These are phyloP conservation scores for Mesocentrotus franciscanus DNA, from an alignment of 53 echinoderm and acorn worm genomes.

Conservation along the genomic window DNA sequence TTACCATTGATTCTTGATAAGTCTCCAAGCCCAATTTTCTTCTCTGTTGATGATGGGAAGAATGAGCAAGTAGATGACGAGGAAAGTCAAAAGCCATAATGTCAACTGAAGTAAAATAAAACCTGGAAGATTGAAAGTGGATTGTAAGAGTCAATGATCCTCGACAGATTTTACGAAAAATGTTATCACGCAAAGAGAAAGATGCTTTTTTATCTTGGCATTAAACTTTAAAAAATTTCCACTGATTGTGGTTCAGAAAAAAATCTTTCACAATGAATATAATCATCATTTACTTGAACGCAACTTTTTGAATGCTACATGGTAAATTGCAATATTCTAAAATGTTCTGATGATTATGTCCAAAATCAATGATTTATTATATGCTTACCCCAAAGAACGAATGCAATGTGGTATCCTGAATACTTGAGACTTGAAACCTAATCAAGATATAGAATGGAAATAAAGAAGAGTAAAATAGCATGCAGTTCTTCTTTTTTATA, in stretches of 20 bases:
- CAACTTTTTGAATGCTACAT: too few relatives aligned
- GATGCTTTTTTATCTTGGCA: too few relatives aligned
- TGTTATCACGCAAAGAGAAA: too few relatives aligned
- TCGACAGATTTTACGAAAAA: too few relatives aligned
- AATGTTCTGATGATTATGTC: neutral
- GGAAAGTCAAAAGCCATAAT: constrained; percentile 70
- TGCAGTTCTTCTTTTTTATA: too few relatives aligned
- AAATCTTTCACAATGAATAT: too few relatives aligned
- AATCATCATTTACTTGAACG: too few relatives aligned
- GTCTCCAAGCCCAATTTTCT: constrained; percentile 44
- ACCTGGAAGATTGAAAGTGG: neutral
- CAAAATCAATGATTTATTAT: neutral
- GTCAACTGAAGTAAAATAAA: constrained; percentile 70
- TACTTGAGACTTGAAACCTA: constrained; percentile 90
- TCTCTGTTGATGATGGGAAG: constrained; percentile 64
- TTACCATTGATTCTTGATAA: constrained; percentile 76
- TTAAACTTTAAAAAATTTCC: too few relatives aligned
- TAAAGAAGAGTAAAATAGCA: neutral
- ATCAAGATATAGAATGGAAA: neutral
- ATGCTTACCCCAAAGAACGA: constrained; percentile 81
- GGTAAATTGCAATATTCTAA: too few relatives aligned
- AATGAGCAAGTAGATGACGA: constrained; percentile 67
- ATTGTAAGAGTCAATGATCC: neutral
- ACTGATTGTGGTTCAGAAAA: too few relatives aligned
- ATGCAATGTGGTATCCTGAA: constrained; percentile 94